Evolutionary conservation across 2,888 invertebrate species (phyloP).

Genomic region (Drosophila tanythrix): DNA sequence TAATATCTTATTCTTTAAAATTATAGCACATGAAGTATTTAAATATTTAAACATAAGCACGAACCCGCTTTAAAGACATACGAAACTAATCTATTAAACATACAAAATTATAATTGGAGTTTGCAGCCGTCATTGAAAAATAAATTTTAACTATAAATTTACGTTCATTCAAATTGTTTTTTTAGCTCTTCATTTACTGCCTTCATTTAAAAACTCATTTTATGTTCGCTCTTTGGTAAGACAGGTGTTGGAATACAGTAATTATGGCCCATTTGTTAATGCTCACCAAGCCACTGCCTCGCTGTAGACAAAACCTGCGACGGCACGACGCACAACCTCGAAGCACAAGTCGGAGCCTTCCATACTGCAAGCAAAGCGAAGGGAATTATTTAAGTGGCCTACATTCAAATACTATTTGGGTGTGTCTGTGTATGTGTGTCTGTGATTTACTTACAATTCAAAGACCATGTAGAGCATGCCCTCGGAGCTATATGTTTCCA

Average conservation of each 20-base stretch:
- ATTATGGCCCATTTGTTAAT: conserved; percentile 25
- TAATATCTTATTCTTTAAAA: too few species aligned
- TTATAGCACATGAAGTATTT: too few species aligned
- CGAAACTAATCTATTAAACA: neutral
- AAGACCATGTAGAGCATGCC: conserved; percentile 99
- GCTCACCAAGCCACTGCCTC: conserved; percentile 98
- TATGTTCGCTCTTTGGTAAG: conserved; percentile 5
- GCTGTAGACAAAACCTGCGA: conserved; percentile 99
- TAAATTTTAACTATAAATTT: neutral
- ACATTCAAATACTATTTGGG: conserved; percentile 30
- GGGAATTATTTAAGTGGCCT: conserved; percentile 46
- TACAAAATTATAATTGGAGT: neutral
- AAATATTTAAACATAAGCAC: neutral
- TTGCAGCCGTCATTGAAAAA: neutral
- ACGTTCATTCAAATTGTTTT: neutral
- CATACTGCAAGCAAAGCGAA: conserved; percentile 89
- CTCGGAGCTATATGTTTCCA: conserved; percentile 99
- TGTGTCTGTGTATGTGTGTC: neutral
- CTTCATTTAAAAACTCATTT: neutral
- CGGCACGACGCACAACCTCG: conserved; percentile 98
- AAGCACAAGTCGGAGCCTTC: conserved; percentile 99
- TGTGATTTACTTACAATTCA: conserved; percentile 94
- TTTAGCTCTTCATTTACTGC: neutral
- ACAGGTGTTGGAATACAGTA: conserved; percentile 16
- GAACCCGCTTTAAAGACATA: neutral